Evolutionary conservation across 2,797 vertebrate genomes (phyloP).

Genomic region (Falco concolor): DNA sequence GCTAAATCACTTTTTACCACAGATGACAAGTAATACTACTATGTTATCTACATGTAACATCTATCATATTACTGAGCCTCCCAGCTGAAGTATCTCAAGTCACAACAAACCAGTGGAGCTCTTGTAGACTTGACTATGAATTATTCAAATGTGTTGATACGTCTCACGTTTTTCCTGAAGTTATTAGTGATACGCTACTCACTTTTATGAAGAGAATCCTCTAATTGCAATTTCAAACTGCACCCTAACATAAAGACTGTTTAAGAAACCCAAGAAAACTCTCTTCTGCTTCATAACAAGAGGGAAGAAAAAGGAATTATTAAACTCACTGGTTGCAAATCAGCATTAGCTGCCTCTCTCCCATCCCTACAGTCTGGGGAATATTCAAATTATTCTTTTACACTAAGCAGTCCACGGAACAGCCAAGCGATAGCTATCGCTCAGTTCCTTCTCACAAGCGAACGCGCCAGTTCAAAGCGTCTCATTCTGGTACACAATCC

Average conservation of each 20-base stretch:
- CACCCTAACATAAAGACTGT: neutral
- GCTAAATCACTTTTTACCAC: neutral
- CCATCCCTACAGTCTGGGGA: neutral
- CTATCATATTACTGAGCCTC: neutral
- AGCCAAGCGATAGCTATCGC: neutral
- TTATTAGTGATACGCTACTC: neutral
- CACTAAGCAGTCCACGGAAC: neutral
- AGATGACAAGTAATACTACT: neutral
- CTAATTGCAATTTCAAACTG: neutral
- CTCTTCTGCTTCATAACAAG: neutral
- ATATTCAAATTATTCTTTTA: neutral
- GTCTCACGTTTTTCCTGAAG: neutral
- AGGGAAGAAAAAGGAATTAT: neutral
- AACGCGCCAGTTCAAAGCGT: neutral
- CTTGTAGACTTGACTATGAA: neutral
- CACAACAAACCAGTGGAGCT: neutral
- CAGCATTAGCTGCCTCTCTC: neutral
- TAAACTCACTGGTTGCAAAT: neutral
- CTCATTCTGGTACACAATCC: neutral
- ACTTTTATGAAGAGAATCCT: neutral
- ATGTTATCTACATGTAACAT: no score
- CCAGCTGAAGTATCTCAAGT: neutral
- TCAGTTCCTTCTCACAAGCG: neutral
- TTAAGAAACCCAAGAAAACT: neutral
- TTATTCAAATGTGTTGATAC: neutral